phyloP scores from a whole-genome alignment of 2,113 vertebrate genomes.

The Phalacrocorax carbo region DNA sequence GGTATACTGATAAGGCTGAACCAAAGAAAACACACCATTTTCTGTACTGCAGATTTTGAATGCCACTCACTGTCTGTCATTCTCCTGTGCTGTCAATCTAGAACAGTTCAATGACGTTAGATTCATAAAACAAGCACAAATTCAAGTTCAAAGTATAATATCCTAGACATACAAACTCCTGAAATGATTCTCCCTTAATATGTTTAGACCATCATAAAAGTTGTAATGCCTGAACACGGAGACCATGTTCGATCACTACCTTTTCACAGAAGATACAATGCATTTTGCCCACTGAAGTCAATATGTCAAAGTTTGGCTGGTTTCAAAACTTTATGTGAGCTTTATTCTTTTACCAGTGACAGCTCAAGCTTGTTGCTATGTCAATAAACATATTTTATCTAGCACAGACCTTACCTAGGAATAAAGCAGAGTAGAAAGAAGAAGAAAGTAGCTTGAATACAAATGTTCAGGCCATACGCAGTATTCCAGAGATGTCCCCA shows the following conservation, averaged over 20 bases:
- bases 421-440: neutral
- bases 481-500: neutral
- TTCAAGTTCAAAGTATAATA: neutral
- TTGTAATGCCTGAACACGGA: neutral
- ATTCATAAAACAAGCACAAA: neutral
- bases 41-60: neutral
- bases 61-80: neutral
- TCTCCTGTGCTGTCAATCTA: neutral
- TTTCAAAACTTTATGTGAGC: conserved; percentile 45
- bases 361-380: neutral
- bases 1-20: neutral
- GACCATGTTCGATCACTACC: neutral
- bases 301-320: neutral
- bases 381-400: neutral
- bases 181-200: neutral
- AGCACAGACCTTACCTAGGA: neutral
- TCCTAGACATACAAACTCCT: neutral
- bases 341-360: neutral
- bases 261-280: neutral
- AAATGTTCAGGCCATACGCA: neutral
- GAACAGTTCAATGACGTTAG: neutral
- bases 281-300: neutral
- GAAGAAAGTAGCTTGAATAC: neutral
- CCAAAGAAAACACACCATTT: neutral
- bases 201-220: neutral